phyloP scores from a whole-genome alignment of 2,797 vertebrate genomes.

The Danio choprae region DNA sequence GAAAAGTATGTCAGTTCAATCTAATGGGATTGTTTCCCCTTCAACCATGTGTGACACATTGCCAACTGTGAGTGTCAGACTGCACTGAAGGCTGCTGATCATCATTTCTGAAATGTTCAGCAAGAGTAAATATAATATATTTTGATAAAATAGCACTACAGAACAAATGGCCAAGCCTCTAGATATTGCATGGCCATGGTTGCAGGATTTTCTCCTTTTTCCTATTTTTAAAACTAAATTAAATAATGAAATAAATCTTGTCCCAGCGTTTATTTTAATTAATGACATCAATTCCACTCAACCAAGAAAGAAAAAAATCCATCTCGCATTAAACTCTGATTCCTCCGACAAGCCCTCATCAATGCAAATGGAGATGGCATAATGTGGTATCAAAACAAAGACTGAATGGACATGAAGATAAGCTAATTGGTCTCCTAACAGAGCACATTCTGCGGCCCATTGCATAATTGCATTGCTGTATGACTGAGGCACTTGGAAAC shows the following conservation, averaged over 20 bases:
- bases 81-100: background rate
- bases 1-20: background rate
- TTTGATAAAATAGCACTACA: background rate
- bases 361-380: conserved; percentile 55
- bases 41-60: background rate
- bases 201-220: conserved; percentile 65
- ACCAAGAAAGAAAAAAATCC: conserved; percentile 34
- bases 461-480: conserved; percentile 70
- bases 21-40: conserved; percentile 13
- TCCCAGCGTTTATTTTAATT: conserved; percentile 68
- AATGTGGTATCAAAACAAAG: conserved; percentile 60
- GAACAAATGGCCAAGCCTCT: background rate
- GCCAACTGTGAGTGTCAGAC: conserved; percentile 2
- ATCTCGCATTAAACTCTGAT: conserved; percentile 61
- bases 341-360: conserved; percentile 51
- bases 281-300: conserved; percentile 62
- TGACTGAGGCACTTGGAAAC: conserved; percentile 60
- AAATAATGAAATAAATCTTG: conserved; percentile 68
- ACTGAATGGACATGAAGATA: conserved; percentile 69
- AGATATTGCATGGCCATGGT: background rate
- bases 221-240: conserved; percentile 66
- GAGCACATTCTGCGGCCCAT: conserved; percentile 65
- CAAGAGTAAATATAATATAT: background rate
- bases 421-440: conserved; percentile 70
- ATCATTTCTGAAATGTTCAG: background rate